Evolutionary conservation across 2,888 invertebrate species (phyloP), one percentile per base, ranked within the genome.

Genomic region (Polymixis flavicincta): DNA sequence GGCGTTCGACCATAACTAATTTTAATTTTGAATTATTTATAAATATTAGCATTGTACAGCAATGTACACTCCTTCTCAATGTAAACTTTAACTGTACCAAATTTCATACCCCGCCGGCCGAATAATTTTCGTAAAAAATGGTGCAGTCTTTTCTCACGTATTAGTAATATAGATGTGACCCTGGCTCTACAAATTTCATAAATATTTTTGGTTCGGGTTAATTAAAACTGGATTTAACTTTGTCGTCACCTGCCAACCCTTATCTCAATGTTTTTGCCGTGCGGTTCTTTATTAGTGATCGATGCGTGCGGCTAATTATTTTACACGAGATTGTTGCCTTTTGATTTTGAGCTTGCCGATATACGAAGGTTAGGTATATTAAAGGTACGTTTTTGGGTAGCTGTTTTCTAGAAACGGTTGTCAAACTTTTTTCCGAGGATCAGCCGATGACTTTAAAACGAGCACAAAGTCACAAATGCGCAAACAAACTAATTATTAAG

Each of bases 211-310:
- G 63, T 63, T 67, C 25, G 8, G 42, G 42, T 57, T 66, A 61
- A 59, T 80, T 77, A 60, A 74, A 77, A 54, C 54, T 54, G 73
- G 37, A 80, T 73, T 80, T 64, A 72, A 77, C 32, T 71, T 57
- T 32, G 50, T 79, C 63, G 50, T 64, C 52, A 54, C 64, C 80
- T 72, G 52, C 73, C 63, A 72, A 54, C 72, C 80, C 80, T 64
- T 45, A 22, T 57, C 80, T 45, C 11, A 71, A 25, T 48, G 14
- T 57, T 77, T 70, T 72, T 63, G 22, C 32, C 25, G 50, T n/a
- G 7, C 19, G 57, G 22, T 64, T 45, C n/a, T n/a, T n/a, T n/a
- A n/a, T n/a, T n/a, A n/a, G n/a, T n/a, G n/a, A n/a, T n/a, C n/a
- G 32, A 25, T 52, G 63, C n/a, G 54, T 22, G 22, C 45, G 25